Base-by-base conservation (phyloP, 2,797 vertebrate species). In the Hippopotamyrus pictus region DNA sequence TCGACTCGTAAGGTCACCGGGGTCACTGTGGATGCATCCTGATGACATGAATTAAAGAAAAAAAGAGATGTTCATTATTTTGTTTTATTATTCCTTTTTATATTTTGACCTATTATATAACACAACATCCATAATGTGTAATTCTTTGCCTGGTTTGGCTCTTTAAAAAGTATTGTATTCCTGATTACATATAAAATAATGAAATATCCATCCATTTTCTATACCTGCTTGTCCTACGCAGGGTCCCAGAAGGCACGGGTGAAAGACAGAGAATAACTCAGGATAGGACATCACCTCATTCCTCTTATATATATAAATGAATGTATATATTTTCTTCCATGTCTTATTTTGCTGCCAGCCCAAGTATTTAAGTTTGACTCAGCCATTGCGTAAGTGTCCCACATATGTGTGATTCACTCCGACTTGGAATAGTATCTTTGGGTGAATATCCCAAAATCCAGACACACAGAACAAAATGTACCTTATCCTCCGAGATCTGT, bases 1-100 rank as follows among this genome's bases (percentile, higher is more conserved):
- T 97, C 96, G 76, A 97, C 96, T 1, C 92, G 90, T 0, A 97
- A 93, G 29, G 94, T 96, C 91, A 97, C 95, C 0, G 96, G 95
- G 76, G 91, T 94, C 44, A 96, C 96, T 0, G 96, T 96, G 0
- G 96, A 96, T 17, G 96, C 94, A 91, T 97, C 96, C 96, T 97
- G 54, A 62, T 88, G 65, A 19, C 84, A 76, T 44, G n/a, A 41
- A 86, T 65, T 83, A 65, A 65, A 65, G 22, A 25, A 37, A 46
- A n/a, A 65, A 17, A 69, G n/a, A 53, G 2, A 89, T 89, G 44
- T 88, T 90, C 53, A 82, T 87, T 62, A 82, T 84, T 62, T 44
- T 79, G 44, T 79, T n/a, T 0, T 2, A 73, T 17, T 37, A 37
- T 37, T 73, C 12, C 65, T 79, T 46, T 79, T 8, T 79, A 17